phyloP scores from a whole-genome alignment of 2,113 vertebrate species.

The Vimba vimba region DNA sequence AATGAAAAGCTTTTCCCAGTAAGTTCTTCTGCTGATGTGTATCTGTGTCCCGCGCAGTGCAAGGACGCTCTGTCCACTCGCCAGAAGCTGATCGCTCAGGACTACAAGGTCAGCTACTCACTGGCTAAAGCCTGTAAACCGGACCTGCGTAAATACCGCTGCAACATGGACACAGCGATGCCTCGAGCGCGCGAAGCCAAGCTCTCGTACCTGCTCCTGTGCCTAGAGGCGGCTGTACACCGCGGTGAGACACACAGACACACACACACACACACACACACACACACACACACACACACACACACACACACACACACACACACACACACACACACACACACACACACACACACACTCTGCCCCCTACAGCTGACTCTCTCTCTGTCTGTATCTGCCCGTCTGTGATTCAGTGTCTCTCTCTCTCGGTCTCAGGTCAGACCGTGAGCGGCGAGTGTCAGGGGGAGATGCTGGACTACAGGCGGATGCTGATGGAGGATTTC shows the following conservation, averaged over 20 bases:
- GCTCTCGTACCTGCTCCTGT: slow-evolving; percentile 95
- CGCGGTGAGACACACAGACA: slow-evolving; percentile 20
- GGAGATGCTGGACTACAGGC: slow-evolving; percentile 95
- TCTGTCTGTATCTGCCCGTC: neutral
- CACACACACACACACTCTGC: neutral
- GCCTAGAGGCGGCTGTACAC: slow-evolving; percentile 92
- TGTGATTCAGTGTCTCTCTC: too few relatives aligned
- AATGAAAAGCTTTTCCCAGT: neutral
- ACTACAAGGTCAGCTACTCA: slow-evolving; percentile 96
- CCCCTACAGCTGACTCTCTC: too few relatives aligned
- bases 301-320: slow-evolving; percentile 52
- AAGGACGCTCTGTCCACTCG: slow-evolving; percentile 91
- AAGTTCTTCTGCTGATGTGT: neutral
- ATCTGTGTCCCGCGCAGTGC: slow-evolving; percentile 75
- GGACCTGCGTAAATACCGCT: slow-evolving; percentile 93
- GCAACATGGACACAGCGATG: slow-evolving; percentile 91
- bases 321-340: too few relatives aligned
- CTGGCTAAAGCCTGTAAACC: slow-evolving; percentile 94
- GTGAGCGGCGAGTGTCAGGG: slow-evolving; percentile 97
- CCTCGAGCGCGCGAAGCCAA: slow-evolving; percentile 91
- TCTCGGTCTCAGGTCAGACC: slow-evolving; percentile 79
- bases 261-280: too few relatives aligned
- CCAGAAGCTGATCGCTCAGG: slow-evolving; percentile 96
- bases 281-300: too few relatives aligned
- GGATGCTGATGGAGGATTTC: slow-evolving; percentile 98